phyloP scores from a whole-genome alignment of 2,888 invertebrate genomes.

The Anticlea derivata region DNA sequence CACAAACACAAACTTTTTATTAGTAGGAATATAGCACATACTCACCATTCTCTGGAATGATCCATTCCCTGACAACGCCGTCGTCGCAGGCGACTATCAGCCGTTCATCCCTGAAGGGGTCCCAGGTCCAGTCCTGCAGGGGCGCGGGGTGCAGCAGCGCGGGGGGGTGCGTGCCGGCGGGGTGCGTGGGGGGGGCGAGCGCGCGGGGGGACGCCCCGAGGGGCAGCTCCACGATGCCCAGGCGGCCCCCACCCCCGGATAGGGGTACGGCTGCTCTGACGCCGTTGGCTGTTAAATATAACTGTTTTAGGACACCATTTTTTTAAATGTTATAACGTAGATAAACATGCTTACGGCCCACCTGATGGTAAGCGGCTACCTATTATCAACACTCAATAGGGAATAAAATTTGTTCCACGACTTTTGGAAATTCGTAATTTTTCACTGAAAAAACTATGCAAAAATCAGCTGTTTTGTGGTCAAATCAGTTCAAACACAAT shows the following conservation, averaged over 20 bases:
- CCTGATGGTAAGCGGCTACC: too few species aligned
- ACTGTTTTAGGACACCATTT: too few species aligned
- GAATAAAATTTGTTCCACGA: too few species aligned
- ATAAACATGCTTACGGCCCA: too few species aligned
- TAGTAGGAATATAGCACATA: too few species aligned
- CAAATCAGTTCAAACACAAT: too few species aligned
- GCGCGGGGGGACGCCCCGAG: slow-evolving; percentile 52
- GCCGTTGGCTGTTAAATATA: slow-evolving; percentile 91
- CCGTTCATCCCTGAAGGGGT: slow-evolving; percentile 92
- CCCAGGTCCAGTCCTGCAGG: slow-evolving; percentile 97
- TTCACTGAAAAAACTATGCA: too few species aligned
- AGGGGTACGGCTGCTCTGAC: slow-evolving; percentile 95
- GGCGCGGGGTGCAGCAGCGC: slow-evolving; percentile 95
- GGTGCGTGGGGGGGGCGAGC: slow-evolving; percentile 84
- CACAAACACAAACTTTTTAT: too few species aligned
- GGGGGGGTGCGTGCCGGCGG: slow-evolving; percentile 91
- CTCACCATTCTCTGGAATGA: slow-evolving; percentile 87
- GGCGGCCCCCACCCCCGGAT: slow-evolving; percentile 94
- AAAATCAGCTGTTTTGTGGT: too few species aligned
- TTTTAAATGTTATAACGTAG: too few species aligned
- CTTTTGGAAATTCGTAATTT: too few species aligned
- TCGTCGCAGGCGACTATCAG: slow-evolving; percentile 96
- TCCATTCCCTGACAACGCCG: slow-evolving; percentile 92
- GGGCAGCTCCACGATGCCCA: slow-evolving; percentile 90
- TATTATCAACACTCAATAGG: too few species aligned